Percentiles rank a stretch among this genome's conserved stretches.
Evolutionary conservation across 2,113 vertebrate genomes (phyloP).

Genomic region (Thunnus maccoyii): DNA sequence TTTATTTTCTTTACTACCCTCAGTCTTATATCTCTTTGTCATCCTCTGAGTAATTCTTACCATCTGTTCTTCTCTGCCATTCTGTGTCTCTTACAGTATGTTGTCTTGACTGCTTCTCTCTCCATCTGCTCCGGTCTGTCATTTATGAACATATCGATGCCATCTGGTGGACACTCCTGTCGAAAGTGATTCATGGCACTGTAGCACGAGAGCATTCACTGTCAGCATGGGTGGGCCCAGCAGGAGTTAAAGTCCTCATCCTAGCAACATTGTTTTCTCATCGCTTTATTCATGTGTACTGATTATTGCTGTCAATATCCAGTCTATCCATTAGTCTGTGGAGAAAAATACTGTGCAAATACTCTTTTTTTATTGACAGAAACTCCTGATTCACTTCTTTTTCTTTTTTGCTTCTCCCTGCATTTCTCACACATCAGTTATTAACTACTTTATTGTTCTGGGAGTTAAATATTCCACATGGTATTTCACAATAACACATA

Average conservation of each 20-base stretch:
- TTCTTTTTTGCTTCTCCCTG: background rate
- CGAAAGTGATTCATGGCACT: constrained; percentile 51
- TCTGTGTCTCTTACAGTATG: constrained; percentile 60
- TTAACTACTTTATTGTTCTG: background rate
- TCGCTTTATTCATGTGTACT: constrained; percentile 16
- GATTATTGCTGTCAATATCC: background rate
- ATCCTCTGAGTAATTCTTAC: constrained; percentile 38
- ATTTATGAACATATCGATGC: constrained; percentile 70
- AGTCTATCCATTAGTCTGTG: background rate
- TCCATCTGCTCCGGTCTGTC: constrained; percentile 65
- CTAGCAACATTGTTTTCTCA: constrained; percentile 44
- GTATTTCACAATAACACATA: background rate
- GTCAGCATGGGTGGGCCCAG: constrained; percentile 17
- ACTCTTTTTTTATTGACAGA: background rate
- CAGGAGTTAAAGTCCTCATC: constrained; percentile 44
- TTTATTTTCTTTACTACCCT: constrained; percentile 37
- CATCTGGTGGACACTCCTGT: constrained; percentile 68
- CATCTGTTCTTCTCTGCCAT: constrained; percentile 62
- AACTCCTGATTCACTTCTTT: background rate
- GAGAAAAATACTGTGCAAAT: background rate
- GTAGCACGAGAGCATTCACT: constrained; percentile 37
- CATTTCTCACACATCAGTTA: constrained; percentile 1
- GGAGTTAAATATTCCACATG: background rate
- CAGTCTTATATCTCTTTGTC: constrained; percentile 14
- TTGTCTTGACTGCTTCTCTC: constrained; percentile 36